Base-by-base conservation (phyloP, 1,140 invertebrate species). In the Drosophila mojavensis region DNA sequence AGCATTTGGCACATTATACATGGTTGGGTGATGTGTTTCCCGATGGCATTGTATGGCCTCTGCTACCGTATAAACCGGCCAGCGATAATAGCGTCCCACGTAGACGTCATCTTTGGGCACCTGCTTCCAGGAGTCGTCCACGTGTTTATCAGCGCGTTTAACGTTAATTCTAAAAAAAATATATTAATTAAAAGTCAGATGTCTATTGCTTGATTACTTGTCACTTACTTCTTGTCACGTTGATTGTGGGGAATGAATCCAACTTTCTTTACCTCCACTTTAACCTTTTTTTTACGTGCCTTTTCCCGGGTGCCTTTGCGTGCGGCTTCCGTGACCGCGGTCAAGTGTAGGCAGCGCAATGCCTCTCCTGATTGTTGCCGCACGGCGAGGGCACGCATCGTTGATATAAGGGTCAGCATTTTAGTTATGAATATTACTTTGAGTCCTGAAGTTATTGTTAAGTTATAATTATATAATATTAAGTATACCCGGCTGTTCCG, bases 241-340 rank as follows among this genome's bases (percentile, higher is more conserved):
- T 94, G 92, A 61, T 95, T 95, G 73, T 95, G 94, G 2, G 95
- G 94, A 24, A 95, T 94, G 68, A 95, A 95, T 61, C 94, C 94
- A 56, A 95, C 93, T 94, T 96, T 96, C 88, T 95, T 93, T 11
- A 95, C 93, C 83, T 95, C 95, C 30, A 94, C 94, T 91, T 96
- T 96, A 41, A 95, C 94, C 92, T 96, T 96, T 54, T 95, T 95
- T 59, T 96, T 95, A 26, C 93, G 93, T 10, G 94, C 94, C 80
- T 94, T 95, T 67, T 95, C 96, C 75, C 96, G 94, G 5, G 96
- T 96, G 66, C 96, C 95, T 92, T 96, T 97, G 63, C 96, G 94
- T 9, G 96, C 96, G 13, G 96, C 96, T 83, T 94, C 93, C 54
- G 81, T 92, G 10, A 93, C 81, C 20, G 93, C 79, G 2, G 92